phyloP scores from a whole-genome alignment of 1,140 invertebrate genomes.

The Drosophila kurseongensis region DNA sequence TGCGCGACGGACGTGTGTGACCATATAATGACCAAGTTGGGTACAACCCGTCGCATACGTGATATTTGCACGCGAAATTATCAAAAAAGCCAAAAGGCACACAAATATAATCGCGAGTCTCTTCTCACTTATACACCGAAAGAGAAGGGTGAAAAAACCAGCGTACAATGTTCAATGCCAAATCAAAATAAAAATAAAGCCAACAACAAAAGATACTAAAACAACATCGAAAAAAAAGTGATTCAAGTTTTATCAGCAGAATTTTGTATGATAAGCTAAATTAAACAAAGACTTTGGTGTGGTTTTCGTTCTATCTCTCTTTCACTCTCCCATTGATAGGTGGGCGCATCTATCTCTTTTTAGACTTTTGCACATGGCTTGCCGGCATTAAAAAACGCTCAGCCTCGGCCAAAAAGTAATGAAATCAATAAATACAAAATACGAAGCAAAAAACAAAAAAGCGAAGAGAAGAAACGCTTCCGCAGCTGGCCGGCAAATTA shows the following conservation, averaged over 20 bases:
- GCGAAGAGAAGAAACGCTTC: slow-evolving; percentile 49
- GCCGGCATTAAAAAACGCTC: slow-evolving; percentile 60
- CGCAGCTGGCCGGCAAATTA: slow-evolving; percentile 57
- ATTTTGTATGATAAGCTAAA: slow-evolving; percentile 73
- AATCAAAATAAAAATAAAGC: slow-evolving; percentile 57
- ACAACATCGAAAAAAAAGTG: slow-evolving; percentile 43
- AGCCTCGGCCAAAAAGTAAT: slow-evolving; percentile 38
- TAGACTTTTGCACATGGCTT: slow-evolving; percentile 64
- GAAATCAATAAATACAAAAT: slow-evolving; percentile 54
- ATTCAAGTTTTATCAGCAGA: slow-evolving; percentile 72
- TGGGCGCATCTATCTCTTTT: slow-evolving; percentile 16
- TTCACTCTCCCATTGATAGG: no score
- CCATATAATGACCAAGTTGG: slow-evolving; percentile 65
- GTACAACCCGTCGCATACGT: slow-evolving; percentile 56
- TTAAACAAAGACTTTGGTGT: slow-evolving; percentile 65
- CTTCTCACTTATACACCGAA: slow-evolving; percentile 18
- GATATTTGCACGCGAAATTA: slow-evolving; percentile 79
- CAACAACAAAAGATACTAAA: slow-evolving; percentile 51
- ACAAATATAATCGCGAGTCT: slow-evolving; percentile 19
- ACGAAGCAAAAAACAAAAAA: slow-evolving; percentile 23
- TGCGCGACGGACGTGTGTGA: slow-evolving; percentile 58
- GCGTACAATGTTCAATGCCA: slow-evolving; percentile 78
- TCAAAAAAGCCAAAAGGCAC: slow-evolving; percentile 53
- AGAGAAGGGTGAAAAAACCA: slow-evolving; percentile 80
- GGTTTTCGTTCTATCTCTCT: background rate